Evolutionary conservation across 1,140 invertebrate species (phyloP), one percentile per base, ranked within the genome.

Genomic region (Drosophila oshimai): DNA sequence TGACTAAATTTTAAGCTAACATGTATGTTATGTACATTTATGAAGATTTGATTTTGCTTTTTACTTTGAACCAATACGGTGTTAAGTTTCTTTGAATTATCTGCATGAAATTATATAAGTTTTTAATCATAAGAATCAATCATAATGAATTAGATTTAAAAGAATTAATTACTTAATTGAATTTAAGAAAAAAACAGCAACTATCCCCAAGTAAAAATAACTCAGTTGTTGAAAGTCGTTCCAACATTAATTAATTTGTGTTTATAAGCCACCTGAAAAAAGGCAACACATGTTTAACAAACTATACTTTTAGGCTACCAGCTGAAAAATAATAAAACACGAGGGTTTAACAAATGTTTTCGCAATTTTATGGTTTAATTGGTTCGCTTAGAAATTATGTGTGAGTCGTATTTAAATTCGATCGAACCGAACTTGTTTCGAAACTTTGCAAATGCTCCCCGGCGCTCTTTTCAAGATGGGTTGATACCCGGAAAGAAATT

Each of bases 401-500:
- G 33, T 50, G 33, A 49, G 20, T 57, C 17, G 29, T 37, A 22
- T 58, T 74, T 51, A 74, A 53, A 53, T 39, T 69, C 75, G 75
- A 47, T 20, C 36, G 12, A n/a, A 55, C 74, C 75, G 75, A 78
- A 55, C 75, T 57, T 62, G 50, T 41, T 44, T 62, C 18, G 39
- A 68, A 44, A 47, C 29, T 55, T 68, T 42, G 74, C 74, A 78
- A 78, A 78, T 73, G 69, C 34, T 69, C 17, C 24, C 62, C 64
- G 29, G 13, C 28, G 20, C 22, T 37, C 15, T 33, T 44, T 41
- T 29, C 34, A 6, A 33, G 42, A 13, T 29, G 28, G 17, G 22
- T 12, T 29, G 28, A 20, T 33, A 72, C 72, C 68, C 72, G 72
- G 72, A 74, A 74, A 78, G 74, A 78, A 68, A 73, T 68, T 60